Evolutionary conservation across 2,113 vertebrate species (phyloP), one percentile per base, ranked within the genome.

Genomic region (Pseudorasbora parva): DNA sequence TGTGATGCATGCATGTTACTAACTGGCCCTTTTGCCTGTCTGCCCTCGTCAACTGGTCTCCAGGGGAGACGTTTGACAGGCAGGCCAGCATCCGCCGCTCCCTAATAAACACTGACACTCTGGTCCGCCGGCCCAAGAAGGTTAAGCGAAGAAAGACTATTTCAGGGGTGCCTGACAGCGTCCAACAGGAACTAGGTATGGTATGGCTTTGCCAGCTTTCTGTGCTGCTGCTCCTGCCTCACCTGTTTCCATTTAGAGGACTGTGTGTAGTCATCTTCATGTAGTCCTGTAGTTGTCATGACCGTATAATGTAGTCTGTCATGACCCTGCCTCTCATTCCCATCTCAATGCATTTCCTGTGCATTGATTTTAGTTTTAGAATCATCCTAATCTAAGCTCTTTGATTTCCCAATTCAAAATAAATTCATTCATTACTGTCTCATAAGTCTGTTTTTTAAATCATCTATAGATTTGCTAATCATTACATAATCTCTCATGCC

Each of bases 111-210:
- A 96, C 96, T 94, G 97, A 99, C 94, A 98, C 96, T 92, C 94
- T 98, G 94, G 95, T 97, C 96, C 98, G 96, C 93, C 96, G 97
- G 91, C 95, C 97, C 95, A 98, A 97, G 96, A 99, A 99, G 96
- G 96, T 98, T 96, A 99, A 96, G 96, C 97, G 98, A 95, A 97
- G 98, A 99, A 98, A 98, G 97, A 99, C 98, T 94, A 99, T 99
- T 95, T 96, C 98, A 96, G 98, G 98, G 94, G 92, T 98, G 92
- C 98, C 98, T 93, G 97, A 99, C 96, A 96, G 93, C 97, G 90
- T 98, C 94, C 95, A 97, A 93, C 95, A 94, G 95, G 97, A 99
- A 95, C 95, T 98, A 98, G 98, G 98, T 99, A 99, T 95, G 97
- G 95, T 95, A 95, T 91, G 94, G 94, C 95, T 94, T 91, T 91